phyloP scores from a whole-genome alignment of 2,888 invertebrate genomes.

The Villa cingulata region DNA sequence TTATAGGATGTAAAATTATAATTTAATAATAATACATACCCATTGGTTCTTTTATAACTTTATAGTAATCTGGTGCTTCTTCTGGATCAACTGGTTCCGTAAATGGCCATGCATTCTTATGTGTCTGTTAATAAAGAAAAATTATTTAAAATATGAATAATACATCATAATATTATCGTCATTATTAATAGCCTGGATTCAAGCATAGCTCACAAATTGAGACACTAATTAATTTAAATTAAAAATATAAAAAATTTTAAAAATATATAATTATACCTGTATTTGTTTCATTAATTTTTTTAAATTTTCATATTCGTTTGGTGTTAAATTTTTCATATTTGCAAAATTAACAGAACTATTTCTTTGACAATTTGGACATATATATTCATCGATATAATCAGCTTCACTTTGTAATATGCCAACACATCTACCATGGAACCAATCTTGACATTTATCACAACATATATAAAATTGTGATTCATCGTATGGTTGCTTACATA shows the following conservation, averaged over 20 bases:
- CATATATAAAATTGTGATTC: conserved; percentile 98
- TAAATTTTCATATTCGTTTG: conserved; percentile 68
- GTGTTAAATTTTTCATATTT: conserved; percentile 71
- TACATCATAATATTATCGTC: too few relatives aligned
- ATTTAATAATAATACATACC: conserved; percentile 44
- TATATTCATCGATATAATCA: conserved; percentile 88
- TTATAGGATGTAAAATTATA: background rate
- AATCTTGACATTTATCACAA: conserved; percentile 96
- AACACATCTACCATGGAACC: conserved; percentile 98
- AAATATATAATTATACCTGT: conserved; percentile 41
- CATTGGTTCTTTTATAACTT: conserved; percentile 92
- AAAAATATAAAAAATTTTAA: too few relatives aligned
- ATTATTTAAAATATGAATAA: conserved; percentile 5
- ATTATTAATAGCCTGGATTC: too few relatives aligned
- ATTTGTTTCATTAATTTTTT: conserved; percentile 80
- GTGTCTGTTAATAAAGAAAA: conserved; percentile 47
- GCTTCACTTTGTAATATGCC: conserved; percentile 89
- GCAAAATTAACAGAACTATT: conserved; percentile 80
- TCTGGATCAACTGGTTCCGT: conserved; percentile 92
- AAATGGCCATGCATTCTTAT: conserved; percentile 97
- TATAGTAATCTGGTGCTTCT: conserved; percentile 94
- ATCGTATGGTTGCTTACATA: conserved; percentile 93
- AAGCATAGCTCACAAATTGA: too few relatives aligned
- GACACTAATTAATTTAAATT: too few relatives aligned
- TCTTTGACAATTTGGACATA: conserved; percentile 90